Base-by-base conservation (phyloP, 2,888 invertebrate species). In the Tetramorium bicarinatum region DNA sequence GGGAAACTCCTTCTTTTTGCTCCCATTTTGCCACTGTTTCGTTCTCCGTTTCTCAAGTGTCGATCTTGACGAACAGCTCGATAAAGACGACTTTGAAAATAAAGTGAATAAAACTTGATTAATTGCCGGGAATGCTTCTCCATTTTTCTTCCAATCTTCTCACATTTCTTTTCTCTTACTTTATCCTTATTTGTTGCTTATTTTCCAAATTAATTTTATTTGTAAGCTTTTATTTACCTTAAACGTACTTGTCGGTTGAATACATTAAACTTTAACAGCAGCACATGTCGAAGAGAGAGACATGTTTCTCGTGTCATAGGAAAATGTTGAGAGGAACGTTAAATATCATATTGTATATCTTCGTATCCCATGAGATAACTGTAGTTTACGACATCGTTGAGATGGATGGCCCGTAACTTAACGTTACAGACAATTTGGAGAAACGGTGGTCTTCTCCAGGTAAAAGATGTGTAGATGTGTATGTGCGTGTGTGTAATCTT, bases 101-200 rank as follows among this genome's bases (percentile, higher is more conserved):
- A 59, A 71, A 47, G 56, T 34, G 47, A 79, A 21, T 72, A 59
- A 15, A 21, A 2, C 38, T 72, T 72, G 47, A 80, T 72, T 61
- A 80, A 80, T 80, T 72, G 47, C 59, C 25, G 13, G 34, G 8
- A 47, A 59, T 21, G 21, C 77, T 82, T 64, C 41, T 47, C 41
- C 38, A 64, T 41, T 71, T 52, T 54, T 76, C 38, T 67, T 44
- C 54, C 18, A 47, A 38, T 74, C 56, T 49, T 34, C 29, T 34
- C 3, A 34, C 29, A 34, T 13, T 15, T 3, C 47, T 15, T 47
- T 47, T 11, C 34, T 64, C n/a, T 44, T 41, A 21, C 59, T 66
- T 41, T 59, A 47, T 80, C 71, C 47, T 25, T 34, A 8, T 77
- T 34, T 76, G 67, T 81, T 21, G 18, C 38, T 25, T 29, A 9